Evolutionary conservation across 2,888 invertebrate species (phyloP), one percentile per base, ranked within the genome.

Genomic region (Ceramica pisi): DNA sequence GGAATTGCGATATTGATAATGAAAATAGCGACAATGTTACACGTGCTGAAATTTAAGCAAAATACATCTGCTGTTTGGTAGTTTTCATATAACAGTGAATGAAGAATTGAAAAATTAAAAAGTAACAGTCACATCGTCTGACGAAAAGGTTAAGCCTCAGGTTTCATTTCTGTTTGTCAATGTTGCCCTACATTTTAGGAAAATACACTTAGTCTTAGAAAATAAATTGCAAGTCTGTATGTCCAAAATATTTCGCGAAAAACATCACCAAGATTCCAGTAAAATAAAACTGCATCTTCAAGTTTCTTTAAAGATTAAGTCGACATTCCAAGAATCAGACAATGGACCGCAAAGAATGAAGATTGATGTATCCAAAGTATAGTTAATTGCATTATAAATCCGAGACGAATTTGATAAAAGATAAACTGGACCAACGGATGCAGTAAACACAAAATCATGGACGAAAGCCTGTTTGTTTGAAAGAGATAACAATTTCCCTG

Each of bases 391-490:
- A 71, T 74, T 76, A 68, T 62, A 68, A 71, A 46, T 19, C 72
- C 72, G 61, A 70, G 55, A 80, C 82, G 31, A 82, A 78, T 78
- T 78, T 70, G 55, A 68, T 83, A 63, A 60, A 67, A 71, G 61
- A 67, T 53, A 73, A 78, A 71, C 60, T 71, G 68, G 60, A 56
- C 16, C 62, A 73, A 41, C 41, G 21, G 56, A 35, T 59, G 31
- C 19, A 57, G 56, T 51, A 56, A 81, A 50, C 55, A 53, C 55
- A 21, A 48, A 71, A 48, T 50, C 38, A 61, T 38, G 31, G 46
- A 35, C 19, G 50, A 78, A 78, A 69, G 50, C 56, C 0, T 6
- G 10, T 59, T 50, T 61, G 19, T 16, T 44, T 26, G 8, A 48
- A 21, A 60, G n/a, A 26, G 9, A 71, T 7, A 55, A 38, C 35